Evolutionary conservation across 2,888 invertebrate genomes (phyloP).

Genomic region (Thereva nobilitata): DNA sequence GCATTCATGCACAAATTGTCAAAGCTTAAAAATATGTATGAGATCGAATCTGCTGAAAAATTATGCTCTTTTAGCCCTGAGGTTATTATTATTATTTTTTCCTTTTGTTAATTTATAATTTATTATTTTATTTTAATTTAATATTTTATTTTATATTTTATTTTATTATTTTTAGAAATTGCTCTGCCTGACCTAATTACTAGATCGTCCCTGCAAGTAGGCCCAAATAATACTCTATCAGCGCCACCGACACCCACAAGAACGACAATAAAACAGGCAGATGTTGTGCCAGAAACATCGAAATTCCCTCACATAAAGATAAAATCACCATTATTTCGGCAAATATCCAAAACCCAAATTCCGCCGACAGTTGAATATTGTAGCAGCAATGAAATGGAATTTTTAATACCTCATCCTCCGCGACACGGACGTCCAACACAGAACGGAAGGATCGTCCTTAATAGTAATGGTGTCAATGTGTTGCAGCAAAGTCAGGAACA

Average conservation of each 20-base stretch:
- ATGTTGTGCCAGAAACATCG: constrained; percentile 35
- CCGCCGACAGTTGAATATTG: not conserved
- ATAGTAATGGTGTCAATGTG: constrained; percentile 21
- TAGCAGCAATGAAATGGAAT: constrained; percentile 53
- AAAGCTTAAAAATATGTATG: too few relatives aligned
- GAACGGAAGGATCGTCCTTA: constrained; percentile 47
- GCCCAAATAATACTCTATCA: constrained; percentile 14
- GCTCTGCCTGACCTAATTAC: constrained; percentile 45
- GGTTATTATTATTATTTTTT: constrained; percentile 29
- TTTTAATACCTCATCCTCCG: constrained; percentile 51
- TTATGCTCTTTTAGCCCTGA: not conserved
- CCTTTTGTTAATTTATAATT: constrained; percentile 22
- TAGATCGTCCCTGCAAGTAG: constrained; percentile 40
- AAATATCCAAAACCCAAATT: constrained; percentile 20
- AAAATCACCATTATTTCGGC: constrained; percentile 37
- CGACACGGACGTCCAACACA: constrained; percentile 58
- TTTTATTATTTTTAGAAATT: constrained; percentile 46
- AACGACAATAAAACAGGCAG: constrained; percentile 36
- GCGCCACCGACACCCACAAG: constrained; percentile 29
- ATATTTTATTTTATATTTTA: constrained; percentile 41
- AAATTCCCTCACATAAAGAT: constrained; percentile 29
- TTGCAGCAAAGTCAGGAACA: constrained; percentile 18
- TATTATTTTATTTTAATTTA: constrained; percentile 40
- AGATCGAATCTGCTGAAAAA: too few relatives aligned
- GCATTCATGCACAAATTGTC: too few relatives aligned